Base-by-base conservation (phyloP, 1,140 invertebrate species). In the Pachypeltis micranthus region DNA sequence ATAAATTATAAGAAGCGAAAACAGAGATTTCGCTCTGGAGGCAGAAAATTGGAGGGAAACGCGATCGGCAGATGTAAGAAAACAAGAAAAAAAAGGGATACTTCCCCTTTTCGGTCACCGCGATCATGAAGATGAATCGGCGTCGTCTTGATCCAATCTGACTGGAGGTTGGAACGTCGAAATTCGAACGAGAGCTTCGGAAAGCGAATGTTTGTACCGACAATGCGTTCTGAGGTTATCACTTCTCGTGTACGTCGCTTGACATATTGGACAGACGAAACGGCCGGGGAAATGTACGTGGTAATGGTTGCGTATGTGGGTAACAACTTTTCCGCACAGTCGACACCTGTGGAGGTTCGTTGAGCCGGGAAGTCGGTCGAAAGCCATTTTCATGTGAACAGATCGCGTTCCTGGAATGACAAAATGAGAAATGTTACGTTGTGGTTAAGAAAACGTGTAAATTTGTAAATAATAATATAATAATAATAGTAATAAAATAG, bases 301-400 rank as follows among this genome's bases (percentile, higher is more conserved):
- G 80, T 90, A 90, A 80, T 90, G 88, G 80, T 90, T 90, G 75
- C 88, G 84, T 80, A 90, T 89, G 82, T 90, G 87, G 75, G 87
- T 89, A 79, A 90, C 87, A 80, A 90, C 85, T 83, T 90, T 90
- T 78, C 88, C 88, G 81, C 87, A 90, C 78, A 90, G 82, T 82
- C 89, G 89, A 83, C 88, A 90, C 77, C 86, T 86, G 82, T 89
- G 87, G 80, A 88, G 85, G 81, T 90, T 90, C 76, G 85, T 85
- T 59, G 59, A 70, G 77, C 87, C 87, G 78, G 86, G 86, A 79
- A 89, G 82, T 71, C 87, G 86, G 81, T 90, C 88, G 82, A 90
- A 90, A 75, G 87, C 88, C 78, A 89, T 85, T 80, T 87, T 84
- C 87, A 90, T 90, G 81, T 89, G 87, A 86, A 87, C 89, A 81